Conservation (phyloP, 2,888 invertebrate species). For the Xestia sexstrigata region DNA sequence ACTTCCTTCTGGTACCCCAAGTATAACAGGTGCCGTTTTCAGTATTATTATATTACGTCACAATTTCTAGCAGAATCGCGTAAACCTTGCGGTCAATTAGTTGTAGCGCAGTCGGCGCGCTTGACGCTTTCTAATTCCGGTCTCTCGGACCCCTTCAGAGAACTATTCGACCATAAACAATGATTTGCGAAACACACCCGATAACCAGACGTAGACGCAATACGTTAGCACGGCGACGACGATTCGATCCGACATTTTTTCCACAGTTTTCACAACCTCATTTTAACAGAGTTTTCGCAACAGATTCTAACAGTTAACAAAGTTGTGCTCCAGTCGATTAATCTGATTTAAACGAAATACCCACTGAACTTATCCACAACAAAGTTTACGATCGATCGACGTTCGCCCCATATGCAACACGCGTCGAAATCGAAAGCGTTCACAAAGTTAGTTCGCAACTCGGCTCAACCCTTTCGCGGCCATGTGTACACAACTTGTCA, state of each 20-base stretch:
- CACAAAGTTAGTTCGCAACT: conserved; percentile 82
- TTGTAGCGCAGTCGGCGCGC: conserved; percentile 79
- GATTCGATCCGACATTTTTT: conserved; percentile 81
- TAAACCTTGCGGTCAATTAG: conserved; percentile 89
- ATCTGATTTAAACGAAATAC: conserved; percentile 74
- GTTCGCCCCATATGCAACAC: conserved; percentile 86
- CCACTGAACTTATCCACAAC: conserved; percentile 74
- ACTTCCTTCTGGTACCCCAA: conserved; percentile 27
- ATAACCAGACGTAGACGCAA: conserved; percentile 75
- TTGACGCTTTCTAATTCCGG: conserved; percentile 90
- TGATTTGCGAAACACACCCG: conserved; percentile 86
- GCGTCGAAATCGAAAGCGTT: conserved; percentile 87
- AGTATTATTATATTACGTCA: conserved; percentile 78
- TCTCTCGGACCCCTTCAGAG: conserved; percentile 83
- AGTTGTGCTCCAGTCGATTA: conserved; percentile 63
- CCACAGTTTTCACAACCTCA: conserved; percentile 77
- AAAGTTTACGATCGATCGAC: conserved; percentile 83
- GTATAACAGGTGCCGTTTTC: conserved; percentile 52
- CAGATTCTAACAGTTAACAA: conserved; percentile 44
- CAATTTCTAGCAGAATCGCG: conserved; percentile 82
- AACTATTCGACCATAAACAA: conserved; percentile 89
- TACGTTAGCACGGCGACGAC: conserved; percentile 72
- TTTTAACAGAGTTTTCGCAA: conserved; percentile 69
- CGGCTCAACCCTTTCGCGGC: conserved; percentile 85
- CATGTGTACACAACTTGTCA: conserved; percentile 85